phyloP scores from a whole-genome alignment of 2,888 invertebrate genomes.

The Zygogramma bicolorata region DNA sequence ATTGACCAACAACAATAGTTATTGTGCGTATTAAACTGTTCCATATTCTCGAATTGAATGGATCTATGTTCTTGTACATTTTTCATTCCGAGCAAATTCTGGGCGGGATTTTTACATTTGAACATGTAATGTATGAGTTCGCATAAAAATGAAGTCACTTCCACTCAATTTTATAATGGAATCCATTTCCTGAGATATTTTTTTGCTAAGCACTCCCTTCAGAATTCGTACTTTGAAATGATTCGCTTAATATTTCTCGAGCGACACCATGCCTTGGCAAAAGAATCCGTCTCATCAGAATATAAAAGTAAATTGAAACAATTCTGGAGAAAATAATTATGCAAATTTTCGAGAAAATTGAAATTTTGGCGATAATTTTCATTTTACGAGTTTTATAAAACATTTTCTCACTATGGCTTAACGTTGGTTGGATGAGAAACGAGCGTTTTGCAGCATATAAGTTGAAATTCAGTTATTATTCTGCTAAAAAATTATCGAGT shows the following conservation, averaged over 20 bases:
- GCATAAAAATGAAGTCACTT: background rate
- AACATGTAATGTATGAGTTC: background rate
- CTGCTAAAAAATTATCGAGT: background rate
- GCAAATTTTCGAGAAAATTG: constrained; percentile 44
- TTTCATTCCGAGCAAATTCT: no score
- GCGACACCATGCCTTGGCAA: constrained; percentile 19
- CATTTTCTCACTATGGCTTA: constrained; percentile 16
- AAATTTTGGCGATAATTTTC: constrained; percentile 45
- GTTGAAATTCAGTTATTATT: background rate
- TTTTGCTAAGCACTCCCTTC: background rate
- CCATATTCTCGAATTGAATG: no score
- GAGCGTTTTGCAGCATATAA: background rate
- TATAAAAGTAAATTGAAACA: constrained; percentile 48
- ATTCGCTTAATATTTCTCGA: constrained; percentile 40
- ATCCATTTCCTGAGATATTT: background rate
- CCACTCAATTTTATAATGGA: background rate
- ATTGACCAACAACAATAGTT: no score
- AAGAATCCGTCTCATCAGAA: constrained; percentile 35
- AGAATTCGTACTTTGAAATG: constrained; percentile 24
- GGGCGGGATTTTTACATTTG: no score
- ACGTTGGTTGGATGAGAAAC: background rate
- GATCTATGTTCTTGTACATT: no score
- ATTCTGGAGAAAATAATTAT: constrained; percentile 44
- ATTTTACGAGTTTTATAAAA: constrained; percentile 39
- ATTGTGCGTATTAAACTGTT: no score